Percentiles rank a stretch among this genome's conserved stretches.
Conservation (phyloP, 2,797 vertebrate species). For the Gallinago nigripennis region DNA sequence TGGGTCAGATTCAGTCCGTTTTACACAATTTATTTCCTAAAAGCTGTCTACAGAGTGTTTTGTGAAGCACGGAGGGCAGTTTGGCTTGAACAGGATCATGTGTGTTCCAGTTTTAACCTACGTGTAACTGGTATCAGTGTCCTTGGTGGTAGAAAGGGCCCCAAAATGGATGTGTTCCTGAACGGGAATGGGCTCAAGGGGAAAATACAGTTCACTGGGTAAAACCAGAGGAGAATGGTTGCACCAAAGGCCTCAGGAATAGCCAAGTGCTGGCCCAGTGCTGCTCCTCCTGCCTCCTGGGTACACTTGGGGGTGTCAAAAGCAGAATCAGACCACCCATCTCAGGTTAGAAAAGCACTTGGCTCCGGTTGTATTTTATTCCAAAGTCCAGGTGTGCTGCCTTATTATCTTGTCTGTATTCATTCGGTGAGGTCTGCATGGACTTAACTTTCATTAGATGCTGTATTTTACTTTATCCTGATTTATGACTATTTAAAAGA, state of each 20-base stretch:
- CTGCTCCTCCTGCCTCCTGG: not conserved
- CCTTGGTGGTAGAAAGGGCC: not conserved
- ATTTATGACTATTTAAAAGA: not conserved
- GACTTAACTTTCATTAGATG: not conserved
- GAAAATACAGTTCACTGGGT: too few relatives aligned
- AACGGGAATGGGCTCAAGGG: not conserved
- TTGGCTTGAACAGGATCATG: not conserved
- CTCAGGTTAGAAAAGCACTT: not conserved
- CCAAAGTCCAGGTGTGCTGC: not conserved
- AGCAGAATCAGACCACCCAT: not conserved
- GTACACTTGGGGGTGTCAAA: fast-evolving
- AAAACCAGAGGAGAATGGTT: not conserved
- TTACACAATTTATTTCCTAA: not conserved
- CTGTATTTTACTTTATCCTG: not conserved
- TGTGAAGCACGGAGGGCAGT: not conserved
- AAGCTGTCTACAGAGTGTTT: not conserved
- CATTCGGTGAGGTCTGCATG: not conserved
- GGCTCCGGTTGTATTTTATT: not conserved
- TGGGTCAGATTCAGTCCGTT: not conserved
- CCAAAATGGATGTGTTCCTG: not conserved
- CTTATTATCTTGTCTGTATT: not conserved
- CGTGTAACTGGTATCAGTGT: fast-evolving
- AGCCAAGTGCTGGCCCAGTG: not conserved
- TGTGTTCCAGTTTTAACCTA: not conserved
- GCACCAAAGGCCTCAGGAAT: not conserved